A percentile compares a stretch with the other conserved stretches of the same genome.
These are phyloP conservation scores for Clinocottus analis DNA, from an alignment of 2,113 vertebrate species.

Conservation along the genomic window DNA sequence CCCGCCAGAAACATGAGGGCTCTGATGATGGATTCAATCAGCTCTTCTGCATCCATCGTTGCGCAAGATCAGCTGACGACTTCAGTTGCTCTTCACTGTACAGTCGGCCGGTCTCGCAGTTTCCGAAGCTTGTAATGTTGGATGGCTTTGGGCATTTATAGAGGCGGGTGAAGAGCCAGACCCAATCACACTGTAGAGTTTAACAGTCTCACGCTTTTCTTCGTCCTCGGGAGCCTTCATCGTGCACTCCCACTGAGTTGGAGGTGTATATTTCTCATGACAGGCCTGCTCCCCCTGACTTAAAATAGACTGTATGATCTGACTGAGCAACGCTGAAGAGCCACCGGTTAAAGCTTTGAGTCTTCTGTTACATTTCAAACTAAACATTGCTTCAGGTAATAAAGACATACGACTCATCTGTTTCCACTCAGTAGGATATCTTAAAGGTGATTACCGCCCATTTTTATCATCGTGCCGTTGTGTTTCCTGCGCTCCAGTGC, in stretches of 20 bases:
- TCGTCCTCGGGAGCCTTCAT: slow-evolving; percentile 10
- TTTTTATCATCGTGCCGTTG: neutral
- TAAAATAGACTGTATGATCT: neutral
- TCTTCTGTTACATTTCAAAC: neutral
- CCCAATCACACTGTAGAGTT: slow-evolving; percentile 9
- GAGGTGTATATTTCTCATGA: slow-evolving; percentile 9
- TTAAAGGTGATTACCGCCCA: neutral
- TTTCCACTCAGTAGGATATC: neutral
- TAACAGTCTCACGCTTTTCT: neutral
- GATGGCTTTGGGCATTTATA: slow-evolving; percentile 40
- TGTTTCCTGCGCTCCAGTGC: neutral
- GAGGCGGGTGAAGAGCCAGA: slow-evolving; percentile 30
- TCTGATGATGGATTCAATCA: slow-evolving; percentile 71
- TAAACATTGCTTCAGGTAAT: neutral
- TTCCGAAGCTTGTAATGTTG: neutral
- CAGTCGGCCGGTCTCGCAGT: neutral
- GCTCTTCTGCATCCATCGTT: slow-evolving; percentile 57
- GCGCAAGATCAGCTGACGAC: neutral
- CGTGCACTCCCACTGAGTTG: slow-evolving; percentile 14
- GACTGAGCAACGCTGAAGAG: neutral
- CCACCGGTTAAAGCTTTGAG: neutral
- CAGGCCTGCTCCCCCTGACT: slow-evolving; percentile 1
- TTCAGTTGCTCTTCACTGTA: neutral
- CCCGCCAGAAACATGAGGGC: slow-evolving; percentile 76
- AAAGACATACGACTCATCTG: neutral